phyloP scores from a whole-genome alignment of 2,797 vertebrate genomes.

The Lutjanus campechanus region DNA sequence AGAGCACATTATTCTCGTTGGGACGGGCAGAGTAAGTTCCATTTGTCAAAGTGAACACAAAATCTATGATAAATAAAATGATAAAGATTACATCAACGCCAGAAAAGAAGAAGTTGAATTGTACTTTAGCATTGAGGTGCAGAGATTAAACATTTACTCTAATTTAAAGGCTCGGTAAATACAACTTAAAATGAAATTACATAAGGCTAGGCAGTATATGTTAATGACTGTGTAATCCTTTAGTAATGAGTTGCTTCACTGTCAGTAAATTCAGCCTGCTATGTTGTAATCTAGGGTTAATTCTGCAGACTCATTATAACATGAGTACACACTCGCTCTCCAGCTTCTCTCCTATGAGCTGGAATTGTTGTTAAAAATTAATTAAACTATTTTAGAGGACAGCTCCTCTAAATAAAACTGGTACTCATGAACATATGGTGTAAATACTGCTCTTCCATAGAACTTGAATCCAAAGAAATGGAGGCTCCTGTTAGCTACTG shows the following conservation, averaged over 20 bases:
- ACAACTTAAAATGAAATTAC: not conserved
- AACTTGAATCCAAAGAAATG: not conserved
- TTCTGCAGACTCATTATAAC: conserved; percentile 9
- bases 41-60: conserved; percentile 30
- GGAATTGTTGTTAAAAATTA: not conserved
- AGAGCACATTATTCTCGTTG: conserved; percentile 34
- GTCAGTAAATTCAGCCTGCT: conserved; percentile 8
- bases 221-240: not conserved
- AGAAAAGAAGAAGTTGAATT: not conserved
- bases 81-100: conserved; percentile 4
- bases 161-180: not conserved
- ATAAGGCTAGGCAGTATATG: not conserved
- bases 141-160: conserved; percentile 9
- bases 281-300: conserved; percentile 8
- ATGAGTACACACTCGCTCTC: not conserved
- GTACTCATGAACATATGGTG: conserved; percentile 1
- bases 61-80: conserved; percentile 4
- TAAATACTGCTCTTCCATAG: not conserved
- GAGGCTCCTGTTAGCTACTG: not conserved
- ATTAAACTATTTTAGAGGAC: conserved; percentile 10
- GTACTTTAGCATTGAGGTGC: not conserved
- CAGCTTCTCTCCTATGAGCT: not conserved
- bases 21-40: conserved; percentile 3
- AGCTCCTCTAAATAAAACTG: not conserved
- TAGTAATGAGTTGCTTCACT: conserved; percentile 1